Base-by-base conservation (phyloP, 2,888 invertebrate species). In the Synanthedon andrenaeformis region DNA sequence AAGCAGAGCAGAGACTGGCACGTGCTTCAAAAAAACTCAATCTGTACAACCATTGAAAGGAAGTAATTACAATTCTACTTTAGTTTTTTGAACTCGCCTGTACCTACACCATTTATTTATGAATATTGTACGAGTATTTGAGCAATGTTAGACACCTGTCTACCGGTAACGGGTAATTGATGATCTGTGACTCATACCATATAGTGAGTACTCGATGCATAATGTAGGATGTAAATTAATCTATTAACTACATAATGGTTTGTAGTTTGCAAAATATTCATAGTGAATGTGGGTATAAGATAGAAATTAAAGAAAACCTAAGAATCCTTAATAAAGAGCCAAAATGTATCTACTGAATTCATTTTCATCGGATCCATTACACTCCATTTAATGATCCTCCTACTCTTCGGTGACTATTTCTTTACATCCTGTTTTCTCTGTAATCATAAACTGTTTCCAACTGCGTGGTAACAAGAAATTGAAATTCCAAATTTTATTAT, bases 21-120 rank as follows among this genome's bases (percentile, higher is more conserved):
- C 72, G 70, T 72, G 71, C 62, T 64, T 63, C 65, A 62, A 72
- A 74, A 45, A 74, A 72, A 69, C 57, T 62, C 59, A 51, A 52
- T 14, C 45, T 14, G 19, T 45, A 52, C 60, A 60, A 62, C 55
- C 62, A 17, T 49, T 14, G 67, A 66, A 60, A 75, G 74, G 76
- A 77, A 78, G 75, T 69, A 69, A 74, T 76, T 72, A 74, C 64
- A 55, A 63, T 62, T 62, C 63, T 56, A 57, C 57, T 62, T 63
- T 64, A 61, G 74, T 74, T 74, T 63, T 66, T 70, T 76, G 72
- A 76, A 66, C 74, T 72, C 62, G 66, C 61, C 63, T 35, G 35
- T 35, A 35, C n/a, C n/a, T n/a, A n/a, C 35, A 35, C 35, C 6
- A 35, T 35, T 35, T 35, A 35, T 35, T 35, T 35, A 10, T 35